Base-by-base conservation (phyloP, 1,140 invertebrate species). In the Polypedilum pembai region DNA sequence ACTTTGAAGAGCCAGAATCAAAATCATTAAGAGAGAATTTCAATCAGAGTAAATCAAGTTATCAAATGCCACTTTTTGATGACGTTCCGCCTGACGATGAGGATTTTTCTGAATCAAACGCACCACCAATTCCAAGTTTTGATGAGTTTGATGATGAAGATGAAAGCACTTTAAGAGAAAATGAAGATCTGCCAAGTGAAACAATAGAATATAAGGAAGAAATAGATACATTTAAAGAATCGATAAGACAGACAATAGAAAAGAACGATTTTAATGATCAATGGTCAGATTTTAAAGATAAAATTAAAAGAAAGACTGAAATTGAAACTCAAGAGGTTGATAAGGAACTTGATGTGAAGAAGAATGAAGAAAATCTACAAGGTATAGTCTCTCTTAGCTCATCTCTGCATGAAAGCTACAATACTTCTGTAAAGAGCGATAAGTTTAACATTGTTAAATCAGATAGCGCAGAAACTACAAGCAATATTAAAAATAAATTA, bases 221-320 rank as follows among this genome's bases (percentile, higher is more conserved):
- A 56, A 17, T 3, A 56, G 45, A 56, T 56, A 1, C 8, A 17
- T 24, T n/a, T 18, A n/a, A 1, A 2, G 12, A 56, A 74, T 65
- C 45, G 12, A 73, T 20, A 73, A 66, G 45, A 75, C 17, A 24
- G 40, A 12, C 21, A 33, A 73, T 18, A 12, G 76, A 76, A 73
- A 75, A 76, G 75, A 74, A 24, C n/a, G 76, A 76, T 40, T 69
- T 33, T 33, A 73, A 20, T 20, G 66, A n/a, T n/a, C 40, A 63
- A 12, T 73, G n/a, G 73, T 17, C n/a, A 17, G 45, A 56, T 33
- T 33, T 33, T 33, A 33, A 33, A 33, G 24, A 33, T 3, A 33
- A 33, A 33, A 33, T 33, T 33, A 33, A 33, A 33, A 3, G 2
- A 33, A 33, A 33, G 24, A 33, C 24, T 33, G 24, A 33, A 33